Percentiles rank a stretch among this genome's conserved stretches.
These are phyloP conservation scores for Ahaetulla prasina DNA, from an alignment of 2,113 vertebrate species.

Conservation along the genomic window DNA sequence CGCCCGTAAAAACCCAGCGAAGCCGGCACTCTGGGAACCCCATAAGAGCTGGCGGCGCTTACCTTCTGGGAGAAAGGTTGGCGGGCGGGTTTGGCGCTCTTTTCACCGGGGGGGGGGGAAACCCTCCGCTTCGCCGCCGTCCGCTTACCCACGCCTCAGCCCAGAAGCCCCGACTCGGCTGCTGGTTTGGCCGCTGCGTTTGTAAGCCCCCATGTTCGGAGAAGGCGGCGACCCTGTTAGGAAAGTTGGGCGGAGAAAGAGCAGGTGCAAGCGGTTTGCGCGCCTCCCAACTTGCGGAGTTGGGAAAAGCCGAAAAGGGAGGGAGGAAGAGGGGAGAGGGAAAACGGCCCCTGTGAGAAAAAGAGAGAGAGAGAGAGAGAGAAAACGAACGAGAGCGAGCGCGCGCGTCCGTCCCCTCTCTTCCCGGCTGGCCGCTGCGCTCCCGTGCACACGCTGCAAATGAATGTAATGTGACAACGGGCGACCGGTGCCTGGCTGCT, in stretches of 20 bases:
- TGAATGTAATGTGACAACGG: not conserved
- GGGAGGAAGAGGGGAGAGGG: too few relatives aligned
- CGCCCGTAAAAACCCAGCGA: too few relatives aligned
- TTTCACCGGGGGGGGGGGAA: not conserved
- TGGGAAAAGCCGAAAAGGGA: not conserved
- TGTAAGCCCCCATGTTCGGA: not conserved
- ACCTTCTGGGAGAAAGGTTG: not conserved
- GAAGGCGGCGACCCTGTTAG: not conserved
- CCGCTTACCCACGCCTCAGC: not conserved
- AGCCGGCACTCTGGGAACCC: not conserved
- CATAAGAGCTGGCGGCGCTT: not conserved
- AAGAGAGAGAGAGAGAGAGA: not conserved
- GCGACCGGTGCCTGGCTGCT: not conserved
- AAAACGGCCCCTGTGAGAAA: not conserved
- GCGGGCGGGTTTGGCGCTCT: not conserved
- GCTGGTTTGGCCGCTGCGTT: not conserved
- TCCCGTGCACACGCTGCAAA: not conserved
- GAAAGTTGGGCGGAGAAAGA: not conserved
- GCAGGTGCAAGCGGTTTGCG: not conserved
- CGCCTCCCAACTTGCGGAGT: not conserved
- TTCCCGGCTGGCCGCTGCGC: not conserved
- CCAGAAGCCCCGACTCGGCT: slow-evolving; percentile 20
- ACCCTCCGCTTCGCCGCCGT: too few relatives aligned
- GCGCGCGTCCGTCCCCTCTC: not conserved
- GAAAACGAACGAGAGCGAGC: not conserved